Percentiles rank a stretch among this genome's conserved stretches.
phyloP scores from a whole-genome alignment of 2,113 vertebrate genomes.

The Ibidorhyncha struthersii region DNA sequence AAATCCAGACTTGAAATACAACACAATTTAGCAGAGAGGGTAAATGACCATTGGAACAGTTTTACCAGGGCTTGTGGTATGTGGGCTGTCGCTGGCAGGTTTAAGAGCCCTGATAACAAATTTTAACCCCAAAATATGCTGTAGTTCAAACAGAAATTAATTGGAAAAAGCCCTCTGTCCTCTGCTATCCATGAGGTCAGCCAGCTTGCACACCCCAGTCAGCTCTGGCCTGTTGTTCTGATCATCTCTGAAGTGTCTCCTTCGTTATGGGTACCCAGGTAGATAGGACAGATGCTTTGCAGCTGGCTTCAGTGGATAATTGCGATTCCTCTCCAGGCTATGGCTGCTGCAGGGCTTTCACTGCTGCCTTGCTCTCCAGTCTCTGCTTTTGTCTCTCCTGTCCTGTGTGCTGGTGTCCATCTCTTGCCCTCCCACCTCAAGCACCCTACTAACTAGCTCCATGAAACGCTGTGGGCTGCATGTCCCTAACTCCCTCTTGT shows the following conservation, averaged over 20 bases:
- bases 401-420: not conserved
- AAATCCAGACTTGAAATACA: constrained; percentile 30
- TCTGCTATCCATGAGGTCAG: not conserved
- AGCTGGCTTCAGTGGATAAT: not conserved
- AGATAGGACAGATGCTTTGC: not conserved
- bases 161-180: not conserved
- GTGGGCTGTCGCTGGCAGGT: not conserved
- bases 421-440: not conserved
- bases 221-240: not conserved
- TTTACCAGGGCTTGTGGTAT: not conserved
- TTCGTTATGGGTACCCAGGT: not conserved
- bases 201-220: not conserved
- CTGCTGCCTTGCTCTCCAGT: not conserved
- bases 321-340: not conserved
- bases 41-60: not conserved
- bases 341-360: not conserved
- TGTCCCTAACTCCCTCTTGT: constrained; percentile 33
- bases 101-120: not conserved
- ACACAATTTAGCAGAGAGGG: not conserved
- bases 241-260: not conserved
- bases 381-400: not conserved
- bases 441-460: not conserved
- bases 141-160: not conserved
- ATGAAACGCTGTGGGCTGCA: not conserved
- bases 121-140: not conserved